Evolutionary conservation across 2,797 vertebrate species (phyloP), one percentile per base, ranked within the genome.

Genomic region (Malacoraja senta): DNA sequence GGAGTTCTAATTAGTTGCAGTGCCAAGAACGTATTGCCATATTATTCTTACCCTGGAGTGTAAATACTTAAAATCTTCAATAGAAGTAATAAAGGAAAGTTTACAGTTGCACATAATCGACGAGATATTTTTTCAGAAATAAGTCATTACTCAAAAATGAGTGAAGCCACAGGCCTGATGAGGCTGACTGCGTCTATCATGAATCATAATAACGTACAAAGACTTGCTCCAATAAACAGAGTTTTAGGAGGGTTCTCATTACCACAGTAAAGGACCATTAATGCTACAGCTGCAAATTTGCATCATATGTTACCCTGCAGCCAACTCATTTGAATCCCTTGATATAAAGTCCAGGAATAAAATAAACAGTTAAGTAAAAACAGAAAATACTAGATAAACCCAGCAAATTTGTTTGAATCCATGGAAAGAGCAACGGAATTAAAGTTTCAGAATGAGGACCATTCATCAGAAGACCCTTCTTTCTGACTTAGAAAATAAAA

Each of bases 201-300:
- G 90, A 92, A 44, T 92, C 90, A 92, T 76, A 26, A 24, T 53
- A 72, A 76, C 29, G 44, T n/a, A 13, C 38, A 44, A 72, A 92
- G 68, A 29, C 90, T 53, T 92, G 44, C 71, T 74, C 35, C 68
- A 92, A 58, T 38, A 72, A 72, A 74, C 71, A 1, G 38, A 92
- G 71, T 92, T 91, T 58, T 74, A 92, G 90, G 38, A 76, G 32
- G 71, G 10, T 7, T 92, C 71, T 58, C 72, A 76, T 53, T 92
- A 92, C 90, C 90, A 92, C 68, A 92, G 68, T 58, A 92, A 92
- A 92, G 90, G 8, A 24, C 71, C 71, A 74, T 29, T 68, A 65
- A 13, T 74, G 90, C 71, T 76, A 9, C 71, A 76, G 38, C 26
- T 92, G 90, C 38, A 92, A 92, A 92, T 92, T 76, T 58, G 29